Conservation (phyloP, 2,797 vertebrate species). For the Gephyroberyx darwinii region DNA sequence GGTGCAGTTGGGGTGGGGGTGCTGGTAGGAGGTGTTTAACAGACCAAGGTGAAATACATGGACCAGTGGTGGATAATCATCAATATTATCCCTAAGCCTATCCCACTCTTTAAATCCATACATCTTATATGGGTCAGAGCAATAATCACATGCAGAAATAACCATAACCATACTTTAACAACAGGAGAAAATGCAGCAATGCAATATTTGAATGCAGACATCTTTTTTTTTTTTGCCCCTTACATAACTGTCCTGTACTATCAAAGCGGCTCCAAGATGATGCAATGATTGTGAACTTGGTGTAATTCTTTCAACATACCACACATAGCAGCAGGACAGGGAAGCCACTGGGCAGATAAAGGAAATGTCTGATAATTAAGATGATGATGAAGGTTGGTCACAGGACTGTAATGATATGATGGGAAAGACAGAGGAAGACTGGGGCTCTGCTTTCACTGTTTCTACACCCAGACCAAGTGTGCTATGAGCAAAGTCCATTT, state of each 20-base stretch:
- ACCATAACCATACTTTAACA: background rate
- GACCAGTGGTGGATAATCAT: constrained; percentile 15
- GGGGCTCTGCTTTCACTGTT: background rate
- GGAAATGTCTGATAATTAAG: background rate
- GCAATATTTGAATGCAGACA: background rate
- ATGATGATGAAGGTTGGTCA: background rate
- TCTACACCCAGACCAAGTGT: no score
- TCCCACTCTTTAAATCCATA: constrained; percentile 15
- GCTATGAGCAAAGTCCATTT: no score
- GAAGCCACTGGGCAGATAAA: no score
- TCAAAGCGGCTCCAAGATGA: no score
- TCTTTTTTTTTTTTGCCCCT: no score
- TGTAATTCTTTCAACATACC: no score
- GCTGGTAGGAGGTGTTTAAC: constrained; percentile 4
- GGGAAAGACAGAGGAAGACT: background rate
- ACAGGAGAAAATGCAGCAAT: background rate
- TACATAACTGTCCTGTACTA: no score
- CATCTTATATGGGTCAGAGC: constrained; percentile 1
- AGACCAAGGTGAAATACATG: background rate
- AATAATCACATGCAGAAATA: background rate
- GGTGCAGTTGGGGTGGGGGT: constrained; percentile 26
- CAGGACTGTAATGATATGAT: background rate
- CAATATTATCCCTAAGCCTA: constrained; percentile 10
- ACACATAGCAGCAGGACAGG: no score
- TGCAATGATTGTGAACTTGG: no score